A percentile compares a stretch with the other conserved stretches of the same genome.
These are phyloP conservation scores for Ceyx margarethae DNA, from an alignment of 2,113 vertebrate species.

Conservation along the genomic window DNA sequence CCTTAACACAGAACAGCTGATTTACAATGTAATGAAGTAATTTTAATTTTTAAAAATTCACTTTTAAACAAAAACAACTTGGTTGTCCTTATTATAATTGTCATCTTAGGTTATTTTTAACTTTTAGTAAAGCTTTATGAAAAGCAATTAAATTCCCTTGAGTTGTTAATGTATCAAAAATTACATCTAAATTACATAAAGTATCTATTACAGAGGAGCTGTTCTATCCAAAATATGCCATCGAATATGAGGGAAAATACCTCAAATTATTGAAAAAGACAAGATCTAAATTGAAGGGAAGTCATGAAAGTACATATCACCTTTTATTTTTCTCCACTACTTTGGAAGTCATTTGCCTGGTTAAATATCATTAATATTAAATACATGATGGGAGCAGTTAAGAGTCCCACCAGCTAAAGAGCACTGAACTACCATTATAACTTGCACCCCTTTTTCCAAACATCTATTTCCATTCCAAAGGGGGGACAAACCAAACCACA, in stretches of 20 bases:
- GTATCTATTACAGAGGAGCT: conserved; percentile 17
- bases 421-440: background rate
- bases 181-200: background rate
- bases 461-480: background rate
- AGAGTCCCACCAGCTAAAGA: background rate
- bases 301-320: background rate
- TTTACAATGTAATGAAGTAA: background rate
- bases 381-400: background rate
- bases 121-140: background rate
- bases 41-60: background rate
- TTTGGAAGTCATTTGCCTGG: conserved; percentile 4
- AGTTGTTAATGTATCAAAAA: conserved; percentile 7
- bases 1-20: background rate
- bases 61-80: background rate
- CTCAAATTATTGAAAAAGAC: conserved; percentile 3
- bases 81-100: background rate
- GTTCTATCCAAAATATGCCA: conserved; percentile 5
- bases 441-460: background rate
- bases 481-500: too few species aligned
- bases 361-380: conserved; percentile 11
- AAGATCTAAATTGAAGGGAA: conserved; percentile 10
- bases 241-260: background rate
- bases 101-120: conserved; percentile 22
- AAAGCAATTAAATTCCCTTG: conserved; percentile 8
- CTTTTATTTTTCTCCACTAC: background rate